A percentile compares a stretch with the other conserved stretches of the same genome.
Evolutionary conservation across 2,888 invertebrate genomes (phyloP).

Genomic region (Plebejus anna): DNA sequence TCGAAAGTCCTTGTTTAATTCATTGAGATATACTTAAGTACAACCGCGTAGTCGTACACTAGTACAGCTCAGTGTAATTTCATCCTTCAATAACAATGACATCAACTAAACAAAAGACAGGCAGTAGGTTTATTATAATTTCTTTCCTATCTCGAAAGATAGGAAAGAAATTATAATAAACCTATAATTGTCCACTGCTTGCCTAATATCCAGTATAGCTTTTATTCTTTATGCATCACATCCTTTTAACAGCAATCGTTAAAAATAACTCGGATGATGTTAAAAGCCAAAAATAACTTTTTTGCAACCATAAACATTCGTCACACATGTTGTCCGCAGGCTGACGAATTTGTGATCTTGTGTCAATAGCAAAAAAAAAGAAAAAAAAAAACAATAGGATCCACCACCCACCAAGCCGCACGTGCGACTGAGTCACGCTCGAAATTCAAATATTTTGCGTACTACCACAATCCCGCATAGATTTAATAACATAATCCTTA

Average conservation of each 20-base stretch:
- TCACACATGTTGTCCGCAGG: constrained; percentile 24
- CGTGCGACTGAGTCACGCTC: constrained; percentile 19
- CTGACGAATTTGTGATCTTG: constrained; percentile 24
- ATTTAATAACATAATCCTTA: background rate
- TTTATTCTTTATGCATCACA: background rate
- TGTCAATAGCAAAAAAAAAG: constrained; percentile 1
- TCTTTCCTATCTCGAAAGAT: too few relatives aligned
- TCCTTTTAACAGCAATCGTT: background rate
- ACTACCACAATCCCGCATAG: constrained; percentile 1
- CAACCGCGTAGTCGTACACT: too few relatives aligned
- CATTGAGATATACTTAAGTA: too few relatives aligned
- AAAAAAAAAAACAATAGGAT: background rate
- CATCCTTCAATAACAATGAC: too few relatives aligned
- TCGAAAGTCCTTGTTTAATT: too few relatives aligned
- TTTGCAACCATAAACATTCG: background rate
- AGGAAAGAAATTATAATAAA: too few relatives aligned
- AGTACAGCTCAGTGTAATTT: too few relatives aligned
- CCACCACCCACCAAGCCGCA: constrained; percentile 24
- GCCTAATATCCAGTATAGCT: too few relatives aligned
- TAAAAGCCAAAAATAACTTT: background rate
- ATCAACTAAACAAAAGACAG: too few relatives aligned
- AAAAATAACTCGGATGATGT: background rate
- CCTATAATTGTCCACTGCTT: too few relatives aligned
- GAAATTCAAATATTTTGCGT: constrained; percentile 18
- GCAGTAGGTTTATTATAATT: too few relatives aligned